phyloP scores from a whole-genome alignment of 1,140 invertebrate species.

The Drosophila repleta region DNA sequence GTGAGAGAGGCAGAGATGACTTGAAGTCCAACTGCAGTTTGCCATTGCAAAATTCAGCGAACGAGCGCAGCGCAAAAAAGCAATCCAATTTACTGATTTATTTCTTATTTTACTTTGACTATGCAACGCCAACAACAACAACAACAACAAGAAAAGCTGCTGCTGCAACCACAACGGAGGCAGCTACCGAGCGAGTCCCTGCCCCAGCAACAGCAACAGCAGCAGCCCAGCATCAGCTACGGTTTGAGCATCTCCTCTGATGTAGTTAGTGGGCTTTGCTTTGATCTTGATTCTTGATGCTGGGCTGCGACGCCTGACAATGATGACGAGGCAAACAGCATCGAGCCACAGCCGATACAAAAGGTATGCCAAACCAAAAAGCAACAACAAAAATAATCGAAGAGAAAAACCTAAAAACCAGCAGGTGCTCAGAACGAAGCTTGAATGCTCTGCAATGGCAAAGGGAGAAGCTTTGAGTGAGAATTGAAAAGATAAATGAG shows the following conservation, averaged over 20 bases:
- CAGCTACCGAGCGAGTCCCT: slow-evolving; percentile 55
- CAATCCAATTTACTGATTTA: slow-evolving; percentile 83
- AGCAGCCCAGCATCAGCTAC: slow-evolving; percentile 5
- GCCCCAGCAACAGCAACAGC: slow-evolving; percentile 1
- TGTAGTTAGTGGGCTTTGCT: slow-evolving; percentile 80
- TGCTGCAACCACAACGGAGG: slow-evolving; percentile 68
- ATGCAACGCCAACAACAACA: slow-evolving; percentile 52
- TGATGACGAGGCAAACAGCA: slow-evolving; percentile 67
- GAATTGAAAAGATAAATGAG: too few relatives aligned
- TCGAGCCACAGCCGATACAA: slow-evolving; percentile 59
- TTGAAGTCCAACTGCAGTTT: slow-evolving; percentile 50
- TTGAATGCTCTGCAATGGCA: too few relatives aligned
- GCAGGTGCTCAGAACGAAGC: slow-evolving; percentile 5
- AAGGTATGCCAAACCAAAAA: slow-evolving; percentile 55
- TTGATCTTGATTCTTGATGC: slow-evolving; percentile 78
- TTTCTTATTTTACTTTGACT: slow-evolving; percentile 83
- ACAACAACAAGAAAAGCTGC: slow-evolving; percentile 27
- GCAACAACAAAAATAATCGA: slow-evolving; percentile 36
- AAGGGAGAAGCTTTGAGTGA: too few relatives aligned
- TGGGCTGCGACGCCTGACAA: slow-evolving; percentile 74
- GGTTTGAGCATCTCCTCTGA: slow-evolving; percentile 36
- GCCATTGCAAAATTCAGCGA: slow-evolving; percentile 66
- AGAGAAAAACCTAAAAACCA: slow-evolving; percentile 30
- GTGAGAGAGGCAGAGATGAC: neutral
- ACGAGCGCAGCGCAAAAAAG: slow-evolving; percentile 69